Conservation (phyloP, 2,113 vertebrate genomes). For the Rhynchomys soricoides region DNA sequence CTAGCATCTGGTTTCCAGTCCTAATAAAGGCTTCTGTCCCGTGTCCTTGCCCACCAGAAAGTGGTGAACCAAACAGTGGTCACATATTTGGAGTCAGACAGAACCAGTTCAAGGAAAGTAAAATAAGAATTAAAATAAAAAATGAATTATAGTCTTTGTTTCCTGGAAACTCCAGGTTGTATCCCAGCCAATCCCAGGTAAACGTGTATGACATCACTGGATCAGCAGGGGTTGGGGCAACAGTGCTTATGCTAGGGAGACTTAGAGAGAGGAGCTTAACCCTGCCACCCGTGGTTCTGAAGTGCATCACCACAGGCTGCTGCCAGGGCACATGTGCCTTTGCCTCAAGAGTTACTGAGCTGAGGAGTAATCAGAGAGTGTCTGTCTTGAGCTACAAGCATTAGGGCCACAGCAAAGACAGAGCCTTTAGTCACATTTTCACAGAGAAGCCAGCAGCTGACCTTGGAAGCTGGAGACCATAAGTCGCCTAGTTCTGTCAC, state of each 20-base stretch:
- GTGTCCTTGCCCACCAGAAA: neutral
- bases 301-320: neutral
- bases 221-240: neutral
- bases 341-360: conserved; percentile 24
- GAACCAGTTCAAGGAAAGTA: neutral
- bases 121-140: neutral
- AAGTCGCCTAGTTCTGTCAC: neutral
- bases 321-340: neutral
- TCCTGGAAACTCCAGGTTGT: neutral
- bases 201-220: neutral
- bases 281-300: neutral
- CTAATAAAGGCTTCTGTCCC: neutral
- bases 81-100: neutral
- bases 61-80: neutral
- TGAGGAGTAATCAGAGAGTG: neutral
- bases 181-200: neutral
- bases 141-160: neutral
- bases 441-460: neutral
- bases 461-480: neutral
- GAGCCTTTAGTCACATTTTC: neutral
- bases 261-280: neutral
- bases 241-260: neutral
- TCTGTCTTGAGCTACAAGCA: neutral
- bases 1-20: neutral
- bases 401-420: neutral